Percentiles rank a stretch among this genome's conserved stretches.
phyloP scores from a whole-genome alignment of 2,888 invertebrate genomes.

The Aplocera efformata region DNA sequence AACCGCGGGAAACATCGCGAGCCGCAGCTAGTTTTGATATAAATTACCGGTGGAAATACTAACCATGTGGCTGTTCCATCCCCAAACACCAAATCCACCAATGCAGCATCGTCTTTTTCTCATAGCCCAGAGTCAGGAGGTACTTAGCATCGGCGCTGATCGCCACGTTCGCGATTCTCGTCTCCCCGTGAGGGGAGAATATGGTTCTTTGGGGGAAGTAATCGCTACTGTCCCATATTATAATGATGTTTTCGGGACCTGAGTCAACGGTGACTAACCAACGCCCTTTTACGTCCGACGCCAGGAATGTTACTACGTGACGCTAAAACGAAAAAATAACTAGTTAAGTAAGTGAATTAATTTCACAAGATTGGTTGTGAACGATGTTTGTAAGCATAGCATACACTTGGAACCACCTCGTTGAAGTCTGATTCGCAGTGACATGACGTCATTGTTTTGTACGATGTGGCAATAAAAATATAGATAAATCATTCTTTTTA shows the following conservation, averaged over 20 bases:
- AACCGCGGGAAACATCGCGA: too few species aligned
- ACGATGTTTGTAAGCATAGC: too few species aligned
- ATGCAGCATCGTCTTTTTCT: conserved; percentile 61
- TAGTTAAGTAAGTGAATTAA: neutral
- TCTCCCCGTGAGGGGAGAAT: conserved; percentile 72
- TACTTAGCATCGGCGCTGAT: conserved; percentile 81
- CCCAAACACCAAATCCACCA: conserved; percentile 84
- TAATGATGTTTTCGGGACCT: conserved; percentile 77
- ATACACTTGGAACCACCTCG: too few species aligned
- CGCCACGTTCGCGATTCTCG: conserved; percentile 56
- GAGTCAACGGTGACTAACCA: conserved; percentile 82
- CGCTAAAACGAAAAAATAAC: conserved; percentile 54
- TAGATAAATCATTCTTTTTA: too few species aligned
- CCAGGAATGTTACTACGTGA: conserved; percentile 71
- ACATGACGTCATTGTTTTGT: too few species aligned
- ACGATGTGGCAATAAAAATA: too few species aligned
- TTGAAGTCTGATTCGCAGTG: too few species aligned
- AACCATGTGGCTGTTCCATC: conserved; percentile 76
- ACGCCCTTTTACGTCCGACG: conserved; percentile 70
- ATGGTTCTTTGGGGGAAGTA: conserved; percentile 75
- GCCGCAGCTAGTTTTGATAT: too few species aligned
- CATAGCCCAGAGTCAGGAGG: conserved; percentile 77
- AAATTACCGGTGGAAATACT: too few species aligned
- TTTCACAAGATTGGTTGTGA: too few species aligned
- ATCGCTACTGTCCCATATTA: conserved; percentile 79